Percentiles rank a stretch among this genome's conserved stretches.
These are phyloP conservation scores for Peromyscus nudipes DNA, from an alignment of 2,797 vertebrate genomes.

Conservation along the genomic window DNA sequence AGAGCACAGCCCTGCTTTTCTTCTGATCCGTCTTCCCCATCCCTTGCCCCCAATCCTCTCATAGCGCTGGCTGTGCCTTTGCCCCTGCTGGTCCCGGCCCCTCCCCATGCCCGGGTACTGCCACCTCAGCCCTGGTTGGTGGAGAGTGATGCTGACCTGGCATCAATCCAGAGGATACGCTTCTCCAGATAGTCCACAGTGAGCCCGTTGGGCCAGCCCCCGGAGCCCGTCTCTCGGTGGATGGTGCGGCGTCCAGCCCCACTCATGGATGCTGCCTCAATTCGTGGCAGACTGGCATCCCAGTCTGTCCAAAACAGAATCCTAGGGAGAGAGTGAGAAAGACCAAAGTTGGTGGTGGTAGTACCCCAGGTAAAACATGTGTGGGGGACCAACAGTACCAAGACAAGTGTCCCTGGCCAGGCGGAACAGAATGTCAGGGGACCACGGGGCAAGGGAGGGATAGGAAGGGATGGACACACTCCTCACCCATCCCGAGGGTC, in stretches of 20 bases:
- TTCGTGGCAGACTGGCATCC: slow-evolving; percentile 97
- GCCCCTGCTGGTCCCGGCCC: too few species aligned
- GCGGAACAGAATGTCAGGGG: neutral
- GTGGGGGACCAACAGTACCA: neutral
- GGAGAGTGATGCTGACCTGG: slow-evolving; percentile 90
- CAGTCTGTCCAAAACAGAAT: slow-evolving; percentile 99
- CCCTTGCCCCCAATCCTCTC: neutral
- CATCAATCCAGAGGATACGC: slow-evolving; percentile 98
- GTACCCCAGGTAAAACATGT: neutral
- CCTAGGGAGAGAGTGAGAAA: slow-evolving; percentile 84
- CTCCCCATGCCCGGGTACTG: neutral
- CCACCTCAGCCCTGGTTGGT: neutral
- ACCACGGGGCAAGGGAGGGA: neutral
- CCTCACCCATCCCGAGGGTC: slow-evolving; percentile 97
- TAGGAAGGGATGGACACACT: neutral
- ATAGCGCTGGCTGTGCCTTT: too few species aligned
- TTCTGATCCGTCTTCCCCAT: accelerated
- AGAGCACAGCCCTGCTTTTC: neutral
- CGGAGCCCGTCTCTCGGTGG: slow-evolving; percentile 96
- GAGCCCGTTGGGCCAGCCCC: slow-evolving; percentile 98
- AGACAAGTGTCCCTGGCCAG: neutral
- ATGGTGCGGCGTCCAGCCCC: slow-evolving; percentile 95
- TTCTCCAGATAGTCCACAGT: slow-evolving; percentile 98
- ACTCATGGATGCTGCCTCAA: slow-evolving; percentile 98
- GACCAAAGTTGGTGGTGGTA: neutral